Conservation (phyloP, 2,113 vertebrate genomes). For the Picathartes gymnocephalus region DNA sequence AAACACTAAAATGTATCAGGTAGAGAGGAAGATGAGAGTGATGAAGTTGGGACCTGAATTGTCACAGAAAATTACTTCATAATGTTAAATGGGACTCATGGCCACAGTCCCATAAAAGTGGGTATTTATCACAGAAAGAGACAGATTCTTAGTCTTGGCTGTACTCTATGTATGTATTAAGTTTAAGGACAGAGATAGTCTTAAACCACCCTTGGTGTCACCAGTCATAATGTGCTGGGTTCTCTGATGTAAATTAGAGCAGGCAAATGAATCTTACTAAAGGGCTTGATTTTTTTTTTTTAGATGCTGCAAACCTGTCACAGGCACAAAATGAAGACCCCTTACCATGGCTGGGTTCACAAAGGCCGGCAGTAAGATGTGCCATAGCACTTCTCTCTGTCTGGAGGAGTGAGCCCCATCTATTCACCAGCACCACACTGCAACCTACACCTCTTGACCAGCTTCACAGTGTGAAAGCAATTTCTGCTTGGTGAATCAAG, state of each 20-base stretch:
- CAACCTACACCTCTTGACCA: not conserved
- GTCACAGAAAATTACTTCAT: constrained; percentile 16
- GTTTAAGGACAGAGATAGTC: not conserved
- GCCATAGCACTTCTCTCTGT: not conserved
- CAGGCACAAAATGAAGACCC: not conserved
- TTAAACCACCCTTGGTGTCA: not conserved
- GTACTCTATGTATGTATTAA: not conserved
- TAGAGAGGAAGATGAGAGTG: not conserved
- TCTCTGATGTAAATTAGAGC: not conserved
- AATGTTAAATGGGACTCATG: constrained; percentile 11
- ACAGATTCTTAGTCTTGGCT: not conserved
- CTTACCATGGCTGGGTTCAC: not conserved
- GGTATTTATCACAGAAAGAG: not conserved
- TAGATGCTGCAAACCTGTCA: not conserved
- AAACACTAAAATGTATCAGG: constrained; percentile 24
- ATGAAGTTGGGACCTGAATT: not conserved
- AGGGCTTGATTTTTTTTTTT: not conserved
- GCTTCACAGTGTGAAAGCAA: not conserved
- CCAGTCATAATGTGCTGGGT: not conserved
- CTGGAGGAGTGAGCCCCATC: not conserved
- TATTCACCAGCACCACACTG: not conserved
- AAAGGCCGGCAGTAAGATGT: not conserved
- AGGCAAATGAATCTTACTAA: not conserved
- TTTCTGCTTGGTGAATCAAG: not conserved
- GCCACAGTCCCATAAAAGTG: not conserved